Evolutionary conservation across 2,797 vertebrate genomes (phyloP), one percentile per base, ranked within the genome.

Genomic region (Enteromius treurensis): DNA sequence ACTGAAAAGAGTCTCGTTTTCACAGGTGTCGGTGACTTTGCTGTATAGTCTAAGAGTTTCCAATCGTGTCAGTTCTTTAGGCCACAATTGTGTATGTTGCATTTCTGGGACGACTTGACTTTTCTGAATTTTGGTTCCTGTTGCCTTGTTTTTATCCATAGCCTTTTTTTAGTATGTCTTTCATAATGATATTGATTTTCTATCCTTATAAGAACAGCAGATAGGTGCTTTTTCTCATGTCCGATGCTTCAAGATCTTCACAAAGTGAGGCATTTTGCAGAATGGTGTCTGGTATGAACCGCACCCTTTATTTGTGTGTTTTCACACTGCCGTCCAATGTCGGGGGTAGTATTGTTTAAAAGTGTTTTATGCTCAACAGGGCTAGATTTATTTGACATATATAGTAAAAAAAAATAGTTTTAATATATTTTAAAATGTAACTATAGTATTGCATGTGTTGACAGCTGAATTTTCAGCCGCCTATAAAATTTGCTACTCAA

Each of bases 231-330:
- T 13, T 40, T 29, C 32, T 80, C 29, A 62, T 21, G 74, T 78
- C 37, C 74, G 32, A 19, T 34, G 55, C 42, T 32, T 40, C 1
- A 2, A 37, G 71, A 74, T 40, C 45, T 67, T 65, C 40, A 75
- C 42, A 64, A n/a, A 37, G 68, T 58, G 81, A 81, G 84, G 45
- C 83, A 87, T 85, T 58, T 83, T 29, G 60, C 84, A 78, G 58
- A 55, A 32, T 37, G 32, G 23, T 84, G 86, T 73, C 26, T n/a
- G 19, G 70, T 21, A 60, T 80, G 26, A 84, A 42, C 19, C 2
- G 2, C 29, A 70, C 23, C 55, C 58, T 49, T 9, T 19, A 62
- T 55, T 23, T 78, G 55, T n/a, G 19, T 78, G 62, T 79, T 17
- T 64, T 64, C 13, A 58, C 55, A 23, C 55, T 26, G 7, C 29